Base-by-base conservation (phyloP, 2,888 invertebrate genomes). In the Cinara cedri region DNA sequence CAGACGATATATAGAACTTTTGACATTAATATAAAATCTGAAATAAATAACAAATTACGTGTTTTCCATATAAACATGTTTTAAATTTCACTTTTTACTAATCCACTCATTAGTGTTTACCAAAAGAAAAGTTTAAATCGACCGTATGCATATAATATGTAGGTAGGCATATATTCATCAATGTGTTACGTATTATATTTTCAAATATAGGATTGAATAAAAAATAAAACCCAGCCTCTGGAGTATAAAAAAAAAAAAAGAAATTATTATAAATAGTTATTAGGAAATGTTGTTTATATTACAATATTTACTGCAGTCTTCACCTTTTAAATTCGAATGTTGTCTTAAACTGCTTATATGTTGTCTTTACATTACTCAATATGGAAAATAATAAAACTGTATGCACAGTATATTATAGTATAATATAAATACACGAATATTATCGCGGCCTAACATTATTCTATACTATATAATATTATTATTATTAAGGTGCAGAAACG, bases 381-480 rank as follows among this genome's bases (percentile, higher is more conserved):
- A 74, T 74, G 49, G 34, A 51, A 51, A 49, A 63, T 74, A 74
- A 63, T 74, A 74, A 74, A 74, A 74, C 11, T 60, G 26, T 51
- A 6, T 68, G 46, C 19, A 60, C 34, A 34, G 51, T 72, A 34
- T 34, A 34, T 19, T 19, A 9, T 55, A 54, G 13, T 34, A 34
- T 34, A 34, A 34, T 34, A 34, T 34, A 34, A 34, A n/a, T n/a
- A n/a, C n/a, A n/a, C n/a, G 14, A 9, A 42, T 54, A 42, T 42
- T 70, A 34, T 34, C 34, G n/a, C n/a, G n/a, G n/a, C n/a, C n/a
- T n/a, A n/a, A 34, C 34, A 34, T 34, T 6, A 34, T 34, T 4
- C 6, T 34, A 34, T 34, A 34, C 34, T 34, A 34, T 34, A 34
- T 34, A n/a, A n/a, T n/a, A 14, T 21, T 44, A 44, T 13, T 44